Base-by-base conservation (phyloP, 2,113 vertebrate genomes). In the Neopipo cinnamomea region DNA sequence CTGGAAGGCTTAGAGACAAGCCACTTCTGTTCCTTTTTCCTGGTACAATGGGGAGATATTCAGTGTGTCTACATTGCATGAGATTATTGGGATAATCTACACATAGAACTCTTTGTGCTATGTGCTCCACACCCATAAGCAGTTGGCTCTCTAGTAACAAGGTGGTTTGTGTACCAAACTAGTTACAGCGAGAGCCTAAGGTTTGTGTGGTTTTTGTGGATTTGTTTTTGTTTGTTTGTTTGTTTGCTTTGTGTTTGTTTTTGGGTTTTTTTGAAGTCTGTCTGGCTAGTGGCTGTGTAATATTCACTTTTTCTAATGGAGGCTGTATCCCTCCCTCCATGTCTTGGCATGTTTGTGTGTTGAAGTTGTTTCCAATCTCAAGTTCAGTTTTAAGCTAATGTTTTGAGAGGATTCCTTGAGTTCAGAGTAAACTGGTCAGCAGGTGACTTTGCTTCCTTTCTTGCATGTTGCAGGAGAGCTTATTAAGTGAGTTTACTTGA, bases 81-180 rank as follows among this genome's bases (percentile, higher is more conserved):
- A 67, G 74, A 35, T 79, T 79, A 49, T 52, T 85, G 58, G 70
- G 61, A 75, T 68, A 92, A 63, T 37, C 25, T 85, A 70, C 44
- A 61, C 56, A 21, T 67, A 85, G 61, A 89, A 52, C 58, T 84
- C 83, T 92, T 89, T 78, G 80, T 94, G 82, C 90, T 68, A 1
- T 47, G 52, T 2, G 2, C 41, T 88, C 75, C 88, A 83, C 55
- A 2, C 94, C 81, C 65, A 1, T 35, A 61, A 71, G 90, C 37
- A 76, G 62, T 11, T 92, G 81, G 30, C 91, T 84, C 75, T 91
- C 88, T 71, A 67, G 88, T 83, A 63, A 76, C 63, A 91, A 76
- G 33, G 59, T 90, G 88, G 33, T 93, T 91, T 95, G 82, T 94
- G 47, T 91, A 88, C 71, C 59, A 88, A 83, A 77, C 93, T 85